Evolutionary conservation across 1,140 invertebrate species (phyloP), one percentile per base, ranked within the genome.

Genomic region (Drosophila busckii): DNA sequence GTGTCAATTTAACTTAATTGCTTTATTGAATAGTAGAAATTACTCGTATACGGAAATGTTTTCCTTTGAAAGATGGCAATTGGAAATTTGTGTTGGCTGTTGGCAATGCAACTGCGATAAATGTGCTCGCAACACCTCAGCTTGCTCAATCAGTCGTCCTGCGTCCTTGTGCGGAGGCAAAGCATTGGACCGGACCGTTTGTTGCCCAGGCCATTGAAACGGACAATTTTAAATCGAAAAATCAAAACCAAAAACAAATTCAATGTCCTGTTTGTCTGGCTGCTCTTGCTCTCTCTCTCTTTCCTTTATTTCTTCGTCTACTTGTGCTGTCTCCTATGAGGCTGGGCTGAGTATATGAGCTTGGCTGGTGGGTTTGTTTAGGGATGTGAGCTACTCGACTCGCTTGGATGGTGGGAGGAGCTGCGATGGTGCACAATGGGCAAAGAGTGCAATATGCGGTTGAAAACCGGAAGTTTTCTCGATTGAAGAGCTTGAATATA

Each of bases 191-290:
- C 42, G n/a, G 35, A 48, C 8, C 42, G 41, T 29, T 37, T 22
- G 26, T 28, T 26, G 28, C 25, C 8, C 38, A 28, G 56, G 17
- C 71, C 67, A 78, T 78, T 78, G 75, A 78, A 58, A 78, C 75
- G 75, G 62, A 70, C 68, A 73, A 78, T 82, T 78, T 78, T 58
- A 65, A 78, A 82, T 78, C 73, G 73, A 78, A 78, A 78, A 78
- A 78, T 78, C 73, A 78, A 80, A 80, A 78, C 63, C 73, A 68
- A 82, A 78, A 78, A 82, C 69, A 82, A 82, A 78, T 82, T 78
- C 73, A 78, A 82, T 78, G 73, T 82, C 75, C 73, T 71, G 73
- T 80, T 78, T 68, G 71, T 63, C 16, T 23, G 28, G n/a, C n/a
- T 42, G 50, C 13, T 16, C 35, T 32, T 55, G 41, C 31, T n/a